phyloP scores from a whole-genome alignment of 2,888 invertebrate species.

The Melipona bicolor region DNA sequence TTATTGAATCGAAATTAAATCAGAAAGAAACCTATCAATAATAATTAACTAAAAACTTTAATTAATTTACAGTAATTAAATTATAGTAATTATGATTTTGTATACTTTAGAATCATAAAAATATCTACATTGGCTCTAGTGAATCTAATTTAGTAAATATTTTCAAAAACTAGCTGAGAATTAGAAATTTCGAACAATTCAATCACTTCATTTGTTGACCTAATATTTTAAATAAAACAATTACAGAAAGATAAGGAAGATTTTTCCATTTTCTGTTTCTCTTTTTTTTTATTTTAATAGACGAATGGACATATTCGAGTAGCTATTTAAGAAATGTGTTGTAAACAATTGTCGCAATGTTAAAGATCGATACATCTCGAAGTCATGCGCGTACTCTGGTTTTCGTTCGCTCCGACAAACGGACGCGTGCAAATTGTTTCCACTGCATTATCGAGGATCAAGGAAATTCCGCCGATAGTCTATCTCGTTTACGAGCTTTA shows the following conservation, averaged over 20 bases:
- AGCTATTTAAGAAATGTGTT: not conserved
- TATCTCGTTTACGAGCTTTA: slow-evolving; percentile 71
- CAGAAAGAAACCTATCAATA: no score
- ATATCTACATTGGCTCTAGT: no score
- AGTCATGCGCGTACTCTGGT: slow-evolving; percentile 40
- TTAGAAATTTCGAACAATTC: no score
- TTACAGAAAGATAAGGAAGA: not conserved
- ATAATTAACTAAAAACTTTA: no score
- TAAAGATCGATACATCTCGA: slow-evolving; percentile 29
- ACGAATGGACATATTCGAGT: not conserved
- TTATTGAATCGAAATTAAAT: no score
- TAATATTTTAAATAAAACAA: no score
- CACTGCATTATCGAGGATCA: slow-evolving; percentile 73
- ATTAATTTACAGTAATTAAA: no score
- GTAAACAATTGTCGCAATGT: not conserved
- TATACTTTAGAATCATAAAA: no score
- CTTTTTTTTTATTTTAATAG: not conserved
- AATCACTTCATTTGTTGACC: no score
- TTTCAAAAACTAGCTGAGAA: no score
- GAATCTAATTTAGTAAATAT: no score
- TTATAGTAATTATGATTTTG: no score
- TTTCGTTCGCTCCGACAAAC: slow-evolving; percentile 56
- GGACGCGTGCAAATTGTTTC: slow-evolving; percentile 71
- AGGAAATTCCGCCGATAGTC: slow-evolving; percentile 73
- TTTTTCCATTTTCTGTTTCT: not conserved